Conservation (phyloP, 1,140 invertebrate species). For the Solen grandis region DNA sequence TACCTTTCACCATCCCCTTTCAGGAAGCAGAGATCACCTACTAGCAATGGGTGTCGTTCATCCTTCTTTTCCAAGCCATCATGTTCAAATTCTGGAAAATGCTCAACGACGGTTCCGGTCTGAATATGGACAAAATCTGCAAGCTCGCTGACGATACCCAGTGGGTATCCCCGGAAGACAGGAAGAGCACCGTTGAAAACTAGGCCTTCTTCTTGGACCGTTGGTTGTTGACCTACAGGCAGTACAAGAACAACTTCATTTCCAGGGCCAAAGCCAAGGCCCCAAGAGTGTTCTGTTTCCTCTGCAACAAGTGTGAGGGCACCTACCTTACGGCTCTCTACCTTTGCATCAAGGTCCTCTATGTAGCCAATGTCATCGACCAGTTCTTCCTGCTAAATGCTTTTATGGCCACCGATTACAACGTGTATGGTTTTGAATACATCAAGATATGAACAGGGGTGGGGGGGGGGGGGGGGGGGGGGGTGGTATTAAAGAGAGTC, state of each 20-base stretch:
- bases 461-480: too few relatives aligned
- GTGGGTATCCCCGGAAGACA: constrained; percentile 63
- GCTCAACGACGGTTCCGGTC: constrained; percentile 66
- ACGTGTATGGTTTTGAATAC: constrained; percentile 81
- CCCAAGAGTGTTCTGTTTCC: constrained; percentile 70
- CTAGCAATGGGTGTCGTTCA: constrained; percentile 98
- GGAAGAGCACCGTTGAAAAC: constrained; percentile 64
- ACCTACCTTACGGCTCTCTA: constrained; percentile 82
- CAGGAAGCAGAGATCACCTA: constrained; percentile 87
- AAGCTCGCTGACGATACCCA: constrained; percentile 84
- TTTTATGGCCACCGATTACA: constrained; percentile 73
- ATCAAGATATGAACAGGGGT: too few relatives aligned
- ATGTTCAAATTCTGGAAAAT: constrained; percentile 91
- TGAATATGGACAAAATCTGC: constrained; percentile 81
- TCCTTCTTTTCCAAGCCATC: constrained; percentile 95
- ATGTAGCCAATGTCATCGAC: constrained; percentile 71
- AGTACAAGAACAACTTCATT: constrained; percentile 66
- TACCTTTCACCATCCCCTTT: constrained; percentile 61
- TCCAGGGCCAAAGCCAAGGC: constrained; percentile 64
- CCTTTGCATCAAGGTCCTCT: constrained; percentile 76
- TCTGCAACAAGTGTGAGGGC: constrained; percentile 80
- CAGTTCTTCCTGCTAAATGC: constrained; percentile 78
- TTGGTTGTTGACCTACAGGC: constrained; percentile 66
- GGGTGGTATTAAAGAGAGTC: too few relatives aligned
- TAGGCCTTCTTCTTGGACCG: constrained; percentile 70